phyloP scores from a whole-genome alignment of 2,113 vertebrate genomes.

The Perca flavescens region DNA sequence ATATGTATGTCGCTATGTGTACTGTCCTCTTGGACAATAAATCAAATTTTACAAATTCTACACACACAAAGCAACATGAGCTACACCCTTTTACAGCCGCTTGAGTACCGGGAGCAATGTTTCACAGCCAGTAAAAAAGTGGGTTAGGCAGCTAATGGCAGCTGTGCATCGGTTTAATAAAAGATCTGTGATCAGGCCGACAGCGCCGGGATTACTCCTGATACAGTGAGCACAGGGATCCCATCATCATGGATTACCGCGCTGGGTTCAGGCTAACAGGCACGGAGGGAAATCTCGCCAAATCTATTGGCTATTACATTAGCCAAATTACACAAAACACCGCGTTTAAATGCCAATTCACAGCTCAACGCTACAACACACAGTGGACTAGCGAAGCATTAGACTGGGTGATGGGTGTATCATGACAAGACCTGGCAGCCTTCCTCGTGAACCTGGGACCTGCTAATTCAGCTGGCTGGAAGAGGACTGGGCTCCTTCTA shows the following conservation, averaged over 20 bases:
- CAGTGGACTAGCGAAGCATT: background rate
- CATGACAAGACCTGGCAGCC: constrained; percentile 15
- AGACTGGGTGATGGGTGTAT: background rate
- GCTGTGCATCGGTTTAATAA: constrained; percentile 32
- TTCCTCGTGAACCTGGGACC: constrained; percentile 40
- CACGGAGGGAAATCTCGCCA: constrained; percentile 26
- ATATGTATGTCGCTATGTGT: no score
- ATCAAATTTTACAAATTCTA: no score
- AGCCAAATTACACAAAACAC: constrained; percentile 49
- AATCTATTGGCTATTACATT: constrained; percentile 44
- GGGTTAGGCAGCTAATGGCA: background rate
- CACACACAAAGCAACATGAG: background rate
- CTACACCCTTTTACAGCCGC: background rate
- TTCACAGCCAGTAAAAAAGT: background rate
- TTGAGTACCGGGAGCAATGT: background rate
- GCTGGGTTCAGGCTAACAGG: background rate
- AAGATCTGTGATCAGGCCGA: constrained; percentile 22
- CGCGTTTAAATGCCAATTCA: constrained; percentile 3
- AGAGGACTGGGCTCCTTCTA: background rate
- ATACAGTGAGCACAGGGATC: constrained; percentile 14
- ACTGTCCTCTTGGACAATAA: no score
- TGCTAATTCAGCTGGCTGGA: constrained; percentile 19
- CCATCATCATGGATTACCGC: constrained; percentile 42
- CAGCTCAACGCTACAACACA: background rate
- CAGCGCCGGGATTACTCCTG: constrained; percentile 39